Evolutionary conservation across 2,888 invertebrate species (phyloP).

Genomic region (Pyrrhia umbra): DNA sequence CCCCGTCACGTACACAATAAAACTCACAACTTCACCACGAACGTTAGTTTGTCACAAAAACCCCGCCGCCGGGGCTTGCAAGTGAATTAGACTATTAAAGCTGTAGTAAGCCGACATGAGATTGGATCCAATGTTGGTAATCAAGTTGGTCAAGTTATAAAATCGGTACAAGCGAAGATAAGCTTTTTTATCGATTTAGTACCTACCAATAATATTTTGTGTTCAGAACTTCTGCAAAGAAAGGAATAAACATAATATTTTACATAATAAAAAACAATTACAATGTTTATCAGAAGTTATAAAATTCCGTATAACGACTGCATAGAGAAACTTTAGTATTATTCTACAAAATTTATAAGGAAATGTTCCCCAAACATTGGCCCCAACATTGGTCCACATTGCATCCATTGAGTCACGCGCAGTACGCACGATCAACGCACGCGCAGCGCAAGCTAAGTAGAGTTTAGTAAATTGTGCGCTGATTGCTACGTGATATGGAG

Average conservation of each 20-base stretch:
- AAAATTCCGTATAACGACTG: background rate
- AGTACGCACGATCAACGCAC: conserved; percentile 80
- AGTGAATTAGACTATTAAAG: conserved; percentile 79
- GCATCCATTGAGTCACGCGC: conserved; percentile 77
- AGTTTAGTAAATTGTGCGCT: conserved; percentile 76
- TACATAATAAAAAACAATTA: conserved; percentile 9
- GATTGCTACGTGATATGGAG: conserved; percentile 75
- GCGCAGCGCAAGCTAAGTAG: conserved; percentile 83
- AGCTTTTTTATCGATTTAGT: background rate
- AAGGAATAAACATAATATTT: background rate
- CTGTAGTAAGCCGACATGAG: conserved; percentile 51
- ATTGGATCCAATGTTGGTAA: conserved; percentile 58
- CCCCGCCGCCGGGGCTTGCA: conserved; percentile 73
- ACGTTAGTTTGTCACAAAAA: conserved; percentile 79
- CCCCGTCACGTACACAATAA: conserved; percentile 83
- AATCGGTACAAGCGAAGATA: background rate
- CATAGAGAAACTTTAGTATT: background rate
- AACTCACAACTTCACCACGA: conserved; percentile 78
- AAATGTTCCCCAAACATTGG: conserved; percentile 35
- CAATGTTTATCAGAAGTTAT: background rate
- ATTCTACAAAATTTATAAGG: background rate
- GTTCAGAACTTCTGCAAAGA: background rate
- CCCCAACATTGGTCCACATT: conserved; percentile 48
- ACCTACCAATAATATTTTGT: background rate
- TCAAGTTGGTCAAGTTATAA: conserved; percentile 23